These are phyloP conservation scores for Odocoileus hemionus DNA, from an alignment of 2,113 vertebrate genomes.

Conservation along the genomic window DNA sequence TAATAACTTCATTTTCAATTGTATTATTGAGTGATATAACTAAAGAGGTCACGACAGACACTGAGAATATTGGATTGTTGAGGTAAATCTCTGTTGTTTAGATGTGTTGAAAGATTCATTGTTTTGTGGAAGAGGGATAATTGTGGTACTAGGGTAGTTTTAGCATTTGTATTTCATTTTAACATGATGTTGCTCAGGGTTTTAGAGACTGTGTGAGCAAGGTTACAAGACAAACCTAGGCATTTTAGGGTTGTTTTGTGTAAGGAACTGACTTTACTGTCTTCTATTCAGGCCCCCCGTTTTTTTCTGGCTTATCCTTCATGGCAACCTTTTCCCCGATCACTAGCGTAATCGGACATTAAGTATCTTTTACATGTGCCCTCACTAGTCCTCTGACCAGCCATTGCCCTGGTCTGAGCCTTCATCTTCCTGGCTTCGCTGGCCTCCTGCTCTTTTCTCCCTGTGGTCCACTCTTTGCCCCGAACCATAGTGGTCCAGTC, in stretches of 20 bases:
- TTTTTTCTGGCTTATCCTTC: neutral
- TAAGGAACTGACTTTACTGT: neutral
- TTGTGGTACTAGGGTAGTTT: neutral
- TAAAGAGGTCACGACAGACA: neutral
- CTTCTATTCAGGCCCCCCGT: neutral
- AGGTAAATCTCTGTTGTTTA: neutral
- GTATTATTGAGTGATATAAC: neutral
- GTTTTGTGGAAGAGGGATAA: neutral
- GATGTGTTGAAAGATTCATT: neutral
- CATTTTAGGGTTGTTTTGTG: neutral
- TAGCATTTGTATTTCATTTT: neutral
- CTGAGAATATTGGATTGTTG: neutral
- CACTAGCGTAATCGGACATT: neutral
- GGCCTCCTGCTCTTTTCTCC: neutral
- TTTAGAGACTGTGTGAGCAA: neutral
- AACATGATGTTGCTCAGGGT: neutral
- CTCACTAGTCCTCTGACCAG: neutral
- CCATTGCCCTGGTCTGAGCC: too few species aligned
- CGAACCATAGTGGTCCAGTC: neutral
- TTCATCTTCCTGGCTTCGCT: fast-evolving
- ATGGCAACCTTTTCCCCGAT: neutral
- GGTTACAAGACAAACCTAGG: neutral
- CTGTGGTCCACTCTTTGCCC: neutral
- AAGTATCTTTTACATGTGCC: neutral
- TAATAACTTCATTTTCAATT: neutral